phyloP scores from a whole-genome alignment of 2,113 vertebrate genomes.

The Semnornis frantzii region DNA sequence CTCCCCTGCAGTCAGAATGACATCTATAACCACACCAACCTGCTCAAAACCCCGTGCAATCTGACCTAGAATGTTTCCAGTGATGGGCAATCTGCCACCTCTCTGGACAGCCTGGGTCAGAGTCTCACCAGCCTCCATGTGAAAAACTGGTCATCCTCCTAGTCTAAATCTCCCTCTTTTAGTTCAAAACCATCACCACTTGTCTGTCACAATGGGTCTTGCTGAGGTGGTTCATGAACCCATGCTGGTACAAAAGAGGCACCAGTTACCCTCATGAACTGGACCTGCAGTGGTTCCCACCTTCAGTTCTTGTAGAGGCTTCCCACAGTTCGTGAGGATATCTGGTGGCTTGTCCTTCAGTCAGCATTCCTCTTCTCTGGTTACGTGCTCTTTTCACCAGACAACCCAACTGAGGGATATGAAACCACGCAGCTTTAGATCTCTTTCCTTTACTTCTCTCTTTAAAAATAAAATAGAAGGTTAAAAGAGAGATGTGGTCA shows the following conservation, averaged over 20 bases:
- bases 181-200: no score
- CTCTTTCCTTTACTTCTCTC: slow-evolving; percentile 9
- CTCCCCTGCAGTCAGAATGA: no score
- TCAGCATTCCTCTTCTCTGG: not conserved
- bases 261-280: not conserved
- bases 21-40: no score
- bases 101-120: no score
- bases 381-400: not conserved
- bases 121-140: no score
- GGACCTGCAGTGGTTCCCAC: not conserved
- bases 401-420: not conserved
- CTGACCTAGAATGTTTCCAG: no score
- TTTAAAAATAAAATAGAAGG: slow-evolving; percentile 25
- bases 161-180: no score
- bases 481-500: slow-evolving; percentile 8
- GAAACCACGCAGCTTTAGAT: slow-evolving; percentile 29
- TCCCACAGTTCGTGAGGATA: not conserved
- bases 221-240: not conserved
- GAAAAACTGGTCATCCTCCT: no score
- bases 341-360: not conserved
- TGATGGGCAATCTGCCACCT: no score
- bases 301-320: not conserved
- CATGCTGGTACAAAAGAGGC: not conserved
- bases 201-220: no score
- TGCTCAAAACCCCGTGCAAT: no score